A percentile compares a stretch with the other conserved stretches of the same genome.
Conservation (phyloP, 2,797 vertebrate genomes). For the Xenentodon cancila region DNA sequence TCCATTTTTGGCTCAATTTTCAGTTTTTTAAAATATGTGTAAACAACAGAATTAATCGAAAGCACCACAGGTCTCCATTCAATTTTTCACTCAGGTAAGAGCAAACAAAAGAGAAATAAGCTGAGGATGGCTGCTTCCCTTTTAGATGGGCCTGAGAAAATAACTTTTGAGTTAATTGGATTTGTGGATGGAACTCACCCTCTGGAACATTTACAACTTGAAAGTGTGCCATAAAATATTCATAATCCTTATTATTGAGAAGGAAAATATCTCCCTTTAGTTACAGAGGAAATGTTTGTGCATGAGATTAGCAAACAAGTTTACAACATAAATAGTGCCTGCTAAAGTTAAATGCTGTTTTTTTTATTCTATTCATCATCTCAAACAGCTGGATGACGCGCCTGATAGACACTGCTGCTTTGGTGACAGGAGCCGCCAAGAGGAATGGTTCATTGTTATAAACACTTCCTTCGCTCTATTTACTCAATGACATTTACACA, state of each 20-base stretch:
- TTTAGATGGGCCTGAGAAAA: conserved; percentile 56
- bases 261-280: conserved; percentile 58
- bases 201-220: conserved; percentile 63
- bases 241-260: conserved; percentile 64
- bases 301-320: conserved; percentile 62
- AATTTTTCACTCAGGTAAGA: conserved; percentile 39
- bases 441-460: conserved; percentile 49
- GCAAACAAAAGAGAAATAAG: conserved; percentile 54
- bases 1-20: too few species aligned
- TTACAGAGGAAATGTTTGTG: conserved; percentile 71
- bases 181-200: conserved; percentile 62
- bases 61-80: conserved; percentile 20
- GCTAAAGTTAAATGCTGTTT: conserved; percentile 47
- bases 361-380: conserved; percentile 67
- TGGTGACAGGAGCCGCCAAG: conserved; percentile 2
- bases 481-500: conserved; percentile 60
- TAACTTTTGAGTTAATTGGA: conserved; percentile 58
- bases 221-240: conserved; percentile 76
- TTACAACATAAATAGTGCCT: conserved; percentile 44
- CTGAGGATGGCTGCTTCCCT: conserved; percentile 52
- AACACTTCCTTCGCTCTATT: conserved; percentile 49
- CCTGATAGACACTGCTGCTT: conserved; percentile 8
- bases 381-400: conserved; percentile 47
- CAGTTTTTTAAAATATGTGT: conserved; percentile 22
- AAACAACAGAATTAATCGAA: conserved; percentile 40